These are phyloP conservation scores for Tyria jacobaeae DNA, from an alignment of 2,888 invertebrate species.

Conservation along the genomic window DNA sequence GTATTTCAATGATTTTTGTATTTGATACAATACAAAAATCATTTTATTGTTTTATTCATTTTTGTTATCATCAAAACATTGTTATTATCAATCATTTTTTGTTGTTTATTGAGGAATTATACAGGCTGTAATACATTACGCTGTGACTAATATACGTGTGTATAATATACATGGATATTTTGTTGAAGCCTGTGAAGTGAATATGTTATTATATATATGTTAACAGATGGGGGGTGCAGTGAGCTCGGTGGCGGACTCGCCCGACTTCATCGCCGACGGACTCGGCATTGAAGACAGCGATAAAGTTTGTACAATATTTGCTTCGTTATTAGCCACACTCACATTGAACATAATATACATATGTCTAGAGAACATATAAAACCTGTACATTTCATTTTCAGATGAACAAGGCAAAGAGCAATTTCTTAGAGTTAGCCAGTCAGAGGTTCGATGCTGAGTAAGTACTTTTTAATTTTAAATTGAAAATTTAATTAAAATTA, in stretches of 20 bases:
- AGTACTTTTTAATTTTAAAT: too few relatives aligned
- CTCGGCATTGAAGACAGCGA: constrained; percentile 48
- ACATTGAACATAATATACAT: neutral
- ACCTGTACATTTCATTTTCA: constrained; percentile 36
- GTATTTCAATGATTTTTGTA: too few relatives aligned
- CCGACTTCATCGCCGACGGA: constrained; percentile 54
- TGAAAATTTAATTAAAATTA: too few relatives aligned
- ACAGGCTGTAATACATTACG: too few relatives aligned
- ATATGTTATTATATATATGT: neutral
- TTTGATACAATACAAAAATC: too few relatives aligned
- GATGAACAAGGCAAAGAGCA: constrained; percentile 53
- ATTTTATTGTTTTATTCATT: too few relatives aligned
- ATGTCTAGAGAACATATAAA: neutral
- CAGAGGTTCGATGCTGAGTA: constrained; percentile 70
- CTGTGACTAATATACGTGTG: too few relatives aligned
- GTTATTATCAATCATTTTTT: too few relatives aligned
- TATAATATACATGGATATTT: neutral
- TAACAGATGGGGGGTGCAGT: constrained; percentile 46
- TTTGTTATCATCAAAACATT: too few relatives aligned
- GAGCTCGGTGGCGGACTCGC: constrained; percentile 31
- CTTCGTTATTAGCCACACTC: too few relatives aligned
- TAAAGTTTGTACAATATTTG: constrained; percentile 12
- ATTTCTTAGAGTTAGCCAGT: constrained; percentile 65
- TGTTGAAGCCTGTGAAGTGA: too few relatives aligned
- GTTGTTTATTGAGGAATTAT: too few relatives aligned